These are phyloP conservation scores for Fulmarus glacialis DNA, from an alignment of 2,113 vertebrate species.

Conservation along the genomic window DNA sequence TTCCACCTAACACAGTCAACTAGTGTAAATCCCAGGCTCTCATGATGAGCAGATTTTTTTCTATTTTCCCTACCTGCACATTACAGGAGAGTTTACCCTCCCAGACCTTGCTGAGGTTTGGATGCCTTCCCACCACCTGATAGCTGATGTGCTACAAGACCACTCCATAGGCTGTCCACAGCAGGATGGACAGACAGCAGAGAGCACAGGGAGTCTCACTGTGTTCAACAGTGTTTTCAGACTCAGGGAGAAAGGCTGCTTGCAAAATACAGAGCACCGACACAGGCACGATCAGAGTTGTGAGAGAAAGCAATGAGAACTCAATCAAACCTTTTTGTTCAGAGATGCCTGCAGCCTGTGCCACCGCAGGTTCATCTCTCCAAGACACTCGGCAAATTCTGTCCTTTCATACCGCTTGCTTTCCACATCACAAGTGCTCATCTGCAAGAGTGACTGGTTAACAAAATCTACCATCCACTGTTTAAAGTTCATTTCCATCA, in stretches of 20 bases:
- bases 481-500: conserved; percentile 80
- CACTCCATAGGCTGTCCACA: neutral
- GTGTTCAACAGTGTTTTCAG: neutral
- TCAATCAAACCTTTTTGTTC: conserved; percentile 77
- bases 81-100: neutral
- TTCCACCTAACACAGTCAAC: neutral
- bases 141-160: neutral
- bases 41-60: neutral
- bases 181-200: neutral
- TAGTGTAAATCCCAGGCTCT: neutral
- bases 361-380: conserved; percentile 83
- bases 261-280: neutral
- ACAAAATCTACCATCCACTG: conserved; percentile 85
- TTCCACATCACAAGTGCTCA: conserved; percentile 77
- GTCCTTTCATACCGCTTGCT: conserved; percentile 80
- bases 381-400: conserved; percentile 85
- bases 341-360: conserved; percentile 75
- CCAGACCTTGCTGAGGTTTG: neutral
- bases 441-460: conserved; percentile 83
- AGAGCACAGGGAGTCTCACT: neutral
- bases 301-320: neutral
- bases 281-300: neutral
- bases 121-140: neutral
- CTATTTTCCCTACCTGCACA: neutral
- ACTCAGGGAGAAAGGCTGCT: neutral